Conservation (phyloP, 2,888 invertebrate species). For the Lithophane ornitopus region DNA sequence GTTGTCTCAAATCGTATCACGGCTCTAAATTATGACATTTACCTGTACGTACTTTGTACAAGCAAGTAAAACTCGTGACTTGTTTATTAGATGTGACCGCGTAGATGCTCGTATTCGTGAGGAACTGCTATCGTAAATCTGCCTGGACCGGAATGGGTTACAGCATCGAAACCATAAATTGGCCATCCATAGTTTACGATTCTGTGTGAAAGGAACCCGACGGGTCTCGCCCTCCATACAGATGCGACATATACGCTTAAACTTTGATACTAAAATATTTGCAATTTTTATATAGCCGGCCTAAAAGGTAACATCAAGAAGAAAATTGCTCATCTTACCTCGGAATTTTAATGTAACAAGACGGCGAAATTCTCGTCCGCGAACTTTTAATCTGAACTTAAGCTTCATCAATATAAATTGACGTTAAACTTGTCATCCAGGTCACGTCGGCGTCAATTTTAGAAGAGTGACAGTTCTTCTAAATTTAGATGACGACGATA, state of each 20-base stretch:
- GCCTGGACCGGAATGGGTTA: constrained; percentile 84
- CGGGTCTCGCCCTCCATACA: constrained; percentile 72
- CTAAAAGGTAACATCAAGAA: constrained; percentile 35
- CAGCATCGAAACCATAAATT: constrained; percentile 87
- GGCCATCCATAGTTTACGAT: constrained; percentile 88
- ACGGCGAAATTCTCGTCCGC: constrained; percentile 21
- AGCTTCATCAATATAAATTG: constrained; percentile 60
- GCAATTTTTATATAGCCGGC: constrained; percentile 42
- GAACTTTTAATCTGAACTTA: constrained; percentile 60
- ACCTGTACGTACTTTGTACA: constrained; percentile 64
- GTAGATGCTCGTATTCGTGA: constrained; percentile 83
- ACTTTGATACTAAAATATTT: constrained; percentile 62
- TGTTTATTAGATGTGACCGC: constrained; percentile 81
- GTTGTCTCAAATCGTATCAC: constrained; percentile 41
- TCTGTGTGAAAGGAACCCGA: constrained; percentile 83
- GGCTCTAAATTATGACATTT: constrained; percentile 47
- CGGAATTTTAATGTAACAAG: constrained; percentile 51
- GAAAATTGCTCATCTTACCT: constrained; percentile 36
- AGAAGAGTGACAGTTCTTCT: constrained; percentile 64
- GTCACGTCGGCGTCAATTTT: constrained; percentile 65
- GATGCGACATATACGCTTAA: constrained; percentile 73
- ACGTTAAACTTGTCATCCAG: constrained; percentile 60
- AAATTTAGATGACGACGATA: constrained; percentile 66
- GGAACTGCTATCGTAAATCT: constrained; percentile 86
- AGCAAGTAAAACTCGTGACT: constrained; percentile 72